These are phyloP conservation scores for Drosophila funebris DNA, from an alignment of 1,140 invertebrate species.

Conservation along the genomic window DNA sequence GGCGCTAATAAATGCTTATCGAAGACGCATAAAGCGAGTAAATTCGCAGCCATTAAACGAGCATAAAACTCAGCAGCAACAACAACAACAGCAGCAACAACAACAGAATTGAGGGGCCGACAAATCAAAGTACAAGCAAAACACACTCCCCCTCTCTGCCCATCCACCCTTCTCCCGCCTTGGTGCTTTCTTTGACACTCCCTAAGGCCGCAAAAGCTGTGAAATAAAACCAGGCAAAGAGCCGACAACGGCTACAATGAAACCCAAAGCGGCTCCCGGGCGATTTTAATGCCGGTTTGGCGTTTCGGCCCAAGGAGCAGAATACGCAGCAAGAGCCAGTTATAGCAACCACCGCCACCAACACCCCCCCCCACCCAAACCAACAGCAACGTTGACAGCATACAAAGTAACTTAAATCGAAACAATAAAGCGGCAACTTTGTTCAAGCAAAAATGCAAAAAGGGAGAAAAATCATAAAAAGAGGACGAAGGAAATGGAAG, in stretches of 20 bases:
- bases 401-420: slow-evolving; percentile 83
- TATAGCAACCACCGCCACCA: background rate
- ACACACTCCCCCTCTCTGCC: slow-evolving; percentile 22
- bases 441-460: slow-evolving; percentile 70
- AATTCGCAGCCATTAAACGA: slow-evolving; percentile 80
- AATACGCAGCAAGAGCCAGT: slow-evolving; percentile 6
- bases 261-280: slow-evolving; percentile 78
- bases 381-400: slow-evolving; percentile 74
- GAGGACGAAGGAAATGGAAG: slow-evolving; percentile 11
- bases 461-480: slow-evolving; percentile 60
- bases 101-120: slow-evolving; percentile 56
- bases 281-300: slow-evolving; percentile 73
- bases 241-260: slow-evolving; percentile 62
- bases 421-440: slow-evolving; percentile 83
- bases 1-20: slow-evolving; percentile 80
- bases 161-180: background rate
- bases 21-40: slow-evolving; percentile 81
- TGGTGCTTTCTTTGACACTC: slow-evolving; percentile 13
- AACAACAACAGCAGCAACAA: slow-evolving; percentile 7
- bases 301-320: slow-evolving; percentile 38
- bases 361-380: background rate
- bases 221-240: slow-evolving; percentile 74
- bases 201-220: slow-evolving; percentile 49
- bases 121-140: slow-evolving; percentile 78
- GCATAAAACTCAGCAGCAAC: slow-evolving; percentile 68